These are phyloP conservation scores for Tichodroma muraria DNA, from an alignment of 2,113 vertebrate genomes.

Conservation along the genomic window DNA sequence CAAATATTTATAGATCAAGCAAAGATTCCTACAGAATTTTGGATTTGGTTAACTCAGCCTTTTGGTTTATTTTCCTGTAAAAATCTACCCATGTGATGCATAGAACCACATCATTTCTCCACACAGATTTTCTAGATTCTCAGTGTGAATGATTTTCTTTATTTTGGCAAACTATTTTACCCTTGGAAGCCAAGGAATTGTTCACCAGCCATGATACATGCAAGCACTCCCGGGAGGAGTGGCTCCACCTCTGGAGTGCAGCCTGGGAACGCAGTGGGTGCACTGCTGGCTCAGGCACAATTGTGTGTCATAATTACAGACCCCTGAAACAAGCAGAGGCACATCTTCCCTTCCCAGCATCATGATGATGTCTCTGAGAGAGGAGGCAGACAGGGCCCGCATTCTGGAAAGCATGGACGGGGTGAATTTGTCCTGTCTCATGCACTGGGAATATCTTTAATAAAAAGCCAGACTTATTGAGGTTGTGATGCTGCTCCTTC, in stretches of 20 bases:
- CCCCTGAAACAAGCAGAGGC: constrained; percentile 3
- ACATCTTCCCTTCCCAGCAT: neutral
- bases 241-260: neutral
- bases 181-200: neutral
- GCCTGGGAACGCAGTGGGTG: constrained; percentile 27
- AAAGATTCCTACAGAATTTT: neutral
- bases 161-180: neutral
- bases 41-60: neutral
- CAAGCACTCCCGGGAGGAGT: neutral
- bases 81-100: neutral
- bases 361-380: neutral
- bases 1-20: neutral
- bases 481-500: neutral
- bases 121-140: neutral
- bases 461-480: neutral
- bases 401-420: neutral
- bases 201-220: neutral
- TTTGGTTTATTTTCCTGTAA: neutral
- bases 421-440: neutral
- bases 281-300: neutral
- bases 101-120: neutral
- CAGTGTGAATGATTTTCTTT: neutral
- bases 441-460: neutral
- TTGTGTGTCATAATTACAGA: neutral
- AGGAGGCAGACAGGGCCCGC: neutral